Percentiles rank a stretch among this genome's conserved stretches.
Evolutionary conservation across 92 coral and sea anemone species (phyloP).

Genomic region (Palythoa heliodiscus): DNA sequence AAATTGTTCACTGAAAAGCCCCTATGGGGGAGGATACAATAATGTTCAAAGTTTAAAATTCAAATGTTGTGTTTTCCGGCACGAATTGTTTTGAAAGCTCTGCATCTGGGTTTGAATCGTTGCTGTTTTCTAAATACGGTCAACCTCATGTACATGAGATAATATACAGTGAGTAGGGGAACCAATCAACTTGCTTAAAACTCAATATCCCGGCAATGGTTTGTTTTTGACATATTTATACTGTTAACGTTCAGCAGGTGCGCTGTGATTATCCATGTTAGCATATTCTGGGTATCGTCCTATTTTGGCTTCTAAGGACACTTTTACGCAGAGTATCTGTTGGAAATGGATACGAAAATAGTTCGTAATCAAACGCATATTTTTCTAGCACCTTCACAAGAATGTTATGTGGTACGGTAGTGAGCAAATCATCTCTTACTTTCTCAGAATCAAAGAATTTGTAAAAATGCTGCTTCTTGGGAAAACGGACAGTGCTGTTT

Average conservation of each 20-base stretch:
- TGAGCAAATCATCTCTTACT: conserved; percentile 15
- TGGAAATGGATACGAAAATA: conserved; percentile 73
- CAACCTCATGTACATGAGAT: no score
- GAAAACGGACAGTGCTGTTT: conserved; percentile 67
- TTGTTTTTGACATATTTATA: no score
- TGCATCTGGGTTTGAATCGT: no score
- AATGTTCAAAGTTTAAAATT: no score
- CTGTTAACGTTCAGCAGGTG: background rate
- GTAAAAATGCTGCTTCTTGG: conserved; percentile 64
- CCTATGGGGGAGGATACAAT: no score
- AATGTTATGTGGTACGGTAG: conserved; percentile 43
- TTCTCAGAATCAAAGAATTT: conserved; percentile 6
- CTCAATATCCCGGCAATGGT: no score
- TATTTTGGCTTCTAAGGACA: background rate
- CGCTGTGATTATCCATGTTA: background rate
- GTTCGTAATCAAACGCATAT: conserved; percentile 56
- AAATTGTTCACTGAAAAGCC: no score
- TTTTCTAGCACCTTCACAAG: conserved; percentile 52
- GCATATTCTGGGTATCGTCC: conserved; percentile 1
- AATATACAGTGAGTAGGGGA: no score
- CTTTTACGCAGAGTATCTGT: conserved; percentile 10
- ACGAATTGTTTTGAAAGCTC: no score
- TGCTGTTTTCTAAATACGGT: no score
- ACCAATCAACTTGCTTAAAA: no score
- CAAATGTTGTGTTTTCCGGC: no score